Evolutionary conservation across 2,113 vertebrate genomes (phyloP).

Genomic region (Cryptomyrus ogoouensis): DNA sequence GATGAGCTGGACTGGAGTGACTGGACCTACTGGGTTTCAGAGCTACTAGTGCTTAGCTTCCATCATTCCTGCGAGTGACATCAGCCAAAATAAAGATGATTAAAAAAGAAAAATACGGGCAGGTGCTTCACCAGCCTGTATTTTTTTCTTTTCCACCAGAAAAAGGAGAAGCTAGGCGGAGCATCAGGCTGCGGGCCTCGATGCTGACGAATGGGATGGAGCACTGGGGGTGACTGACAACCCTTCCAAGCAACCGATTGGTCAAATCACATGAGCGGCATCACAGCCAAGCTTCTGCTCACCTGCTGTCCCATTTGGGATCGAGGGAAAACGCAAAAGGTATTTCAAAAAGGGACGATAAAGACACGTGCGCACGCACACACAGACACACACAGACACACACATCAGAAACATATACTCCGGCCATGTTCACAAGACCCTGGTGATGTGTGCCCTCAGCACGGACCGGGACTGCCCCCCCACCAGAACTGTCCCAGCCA

Average conservation of each 20-base stretch:
- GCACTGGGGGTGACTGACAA: slow-evolving; percentile 61
- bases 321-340: slow-evolving; percentile 57
- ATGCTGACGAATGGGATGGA: slow-evolving; percentile 54
- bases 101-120: slow-evolving; percentile 55
- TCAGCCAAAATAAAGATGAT: slow-evolving; percentile 36
- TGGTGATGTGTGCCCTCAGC: background rate
- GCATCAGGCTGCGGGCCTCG: slow-evolving; percentile 36
- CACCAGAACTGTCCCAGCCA: background rate
- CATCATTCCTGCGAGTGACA: slow-evolving; percentile 35
- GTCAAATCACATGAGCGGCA: slow-evolving; percentile 55
- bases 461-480: background rate
- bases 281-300: slow-evolving; percentile 67
- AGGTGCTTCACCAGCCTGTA: slow-evolving; percentile 44
- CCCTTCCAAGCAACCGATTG: slow-evolving; percentile 54
- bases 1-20: slow-evolving; percentile 37
- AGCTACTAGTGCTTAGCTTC: slow-evolving; percentile 34
- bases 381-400: slow-evolving; percentile 34
- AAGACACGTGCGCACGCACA: slow-evolving; percentile 35
- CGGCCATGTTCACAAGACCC: slow-evolving; percentile 10
- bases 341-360: slow-evolving; percentile 61
- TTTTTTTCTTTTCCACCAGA: slow-evolving; percentile 50
- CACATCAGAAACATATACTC: slow-evolving; percentile 24
- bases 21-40: slow-evolving; percentile 17
- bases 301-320: slow-evolving; percentile 73
- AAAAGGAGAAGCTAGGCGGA: slow-evolving; percentile 41